Conservation (phyloP, 2,888 invertebrate species). For the Agrotis segetum region DNA sequence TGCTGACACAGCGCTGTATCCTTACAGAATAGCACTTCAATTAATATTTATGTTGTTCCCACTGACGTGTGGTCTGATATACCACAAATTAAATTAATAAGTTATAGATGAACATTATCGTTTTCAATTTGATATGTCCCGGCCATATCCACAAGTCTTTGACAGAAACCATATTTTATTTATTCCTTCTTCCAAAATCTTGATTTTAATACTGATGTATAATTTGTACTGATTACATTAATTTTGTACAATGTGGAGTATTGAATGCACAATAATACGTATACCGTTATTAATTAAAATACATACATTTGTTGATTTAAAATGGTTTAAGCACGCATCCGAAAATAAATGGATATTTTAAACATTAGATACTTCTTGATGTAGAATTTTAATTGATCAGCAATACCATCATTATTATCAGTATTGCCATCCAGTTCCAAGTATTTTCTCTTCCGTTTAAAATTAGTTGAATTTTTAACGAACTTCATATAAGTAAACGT, state of each 20-base stretch:
- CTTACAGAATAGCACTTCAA: too few relatives aligned
- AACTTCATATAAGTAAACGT: not conserved
- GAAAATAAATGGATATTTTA: conserved; percentile 14
- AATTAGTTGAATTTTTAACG: conserved; percentile 7
- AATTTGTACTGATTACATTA: conserved; percentile 60
- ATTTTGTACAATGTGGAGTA: conserved; percentile 54
- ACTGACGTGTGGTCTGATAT: too few relatives aligned
- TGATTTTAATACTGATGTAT: conserved; percentile 57
- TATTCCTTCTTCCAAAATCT: conserved; percentile 6
- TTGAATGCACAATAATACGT: conserved; percentile 37
- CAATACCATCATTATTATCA: too few relatives aligned
- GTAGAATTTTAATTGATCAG: not conserved
- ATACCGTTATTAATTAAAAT: conserved; percentile 20
- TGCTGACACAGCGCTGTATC: too few relatives aligned
- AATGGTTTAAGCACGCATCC: not conserved
- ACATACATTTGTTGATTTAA: not conserved
- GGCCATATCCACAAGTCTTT: conserved; percentile 28
- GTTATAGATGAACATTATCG: conserved; percentile 42
- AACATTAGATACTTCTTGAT: not conserved
- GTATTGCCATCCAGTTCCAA: not conserved
- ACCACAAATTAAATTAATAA: conserved; percentile 41
- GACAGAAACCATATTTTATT: conserved; percentile 13
- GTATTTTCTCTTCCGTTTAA: not conserved
- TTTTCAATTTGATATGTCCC: conserved; percentile 65
- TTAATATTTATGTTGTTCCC: too few relatives aligned